Evolutionary conservation across 2,888 invertebrate genomes (phyloP).

Genomic region (Leptopilina myrica): DNA sequence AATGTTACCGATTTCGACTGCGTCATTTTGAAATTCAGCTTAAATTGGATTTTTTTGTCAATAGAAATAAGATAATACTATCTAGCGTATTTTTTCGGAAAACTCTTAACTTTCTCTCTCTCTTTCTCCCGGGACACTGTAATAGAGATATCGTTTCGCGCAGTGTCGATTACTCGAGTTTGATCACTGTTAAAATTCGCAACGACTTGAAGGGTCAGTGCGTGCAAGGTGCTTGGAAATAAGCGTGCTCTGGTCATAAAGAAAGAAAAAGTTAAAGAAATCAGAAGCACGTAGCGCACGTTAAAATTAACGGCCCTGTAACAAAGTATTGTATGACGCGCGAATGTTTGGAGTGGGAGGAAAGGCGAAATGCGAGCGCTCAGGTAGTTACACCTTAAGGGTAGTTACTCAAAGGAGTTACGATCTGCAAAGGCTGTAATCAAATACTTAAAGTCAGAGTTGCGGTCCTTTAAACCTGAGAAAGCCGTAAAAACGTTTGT

Average conservation of each 20-base stretch:
- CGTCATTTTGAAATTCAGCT: too few species aligned
- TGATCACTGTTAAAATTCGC: slow-evolving; percentile 27
- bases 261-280: slow-evolving; percentile 69
- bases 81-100: too few species aligned
- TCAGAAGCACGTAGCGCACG: slow-evolving; percentile 72
- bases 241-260: slow-evolving; percentile 55
- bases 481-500: slow-evolving; percentile 62
- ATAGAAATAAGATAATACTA: too few species aligned
- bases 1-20: too few species aligned
- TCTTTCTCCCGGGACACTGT: too few species aligned
- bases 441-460: slow-evolving; percentile 69
- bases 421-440: slow-evolving; percentile 68
- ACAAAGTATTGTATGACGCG: slow-evolving; percentile 72
- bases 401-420: slow-evolving; percentile 67
- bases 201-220: slow-evolving; percentile 35
- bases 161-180: slow-evolving; percentile 4
- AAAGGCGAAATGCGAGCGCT: slow-evolving; percentile 60
- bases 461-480: slow-evolving; percentile 59
- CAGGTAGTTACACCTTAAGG: slow-evolving; percentile 60
- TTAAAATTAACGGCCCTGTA: slow-evolving; percentile 76
- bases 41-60: too few species aligned
- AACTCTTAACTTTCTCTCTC: too few species aligned
- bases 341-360: slow-evolving; percentile 48
- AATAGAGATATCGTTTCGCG: not conserved
- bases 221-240: slow-evolving; percentile 24